These are phyloP conservation scores for Urocolius indicus DNA, from an alignment of 2,113 vertebrate species.

Conservation along the genomic window DNA sequence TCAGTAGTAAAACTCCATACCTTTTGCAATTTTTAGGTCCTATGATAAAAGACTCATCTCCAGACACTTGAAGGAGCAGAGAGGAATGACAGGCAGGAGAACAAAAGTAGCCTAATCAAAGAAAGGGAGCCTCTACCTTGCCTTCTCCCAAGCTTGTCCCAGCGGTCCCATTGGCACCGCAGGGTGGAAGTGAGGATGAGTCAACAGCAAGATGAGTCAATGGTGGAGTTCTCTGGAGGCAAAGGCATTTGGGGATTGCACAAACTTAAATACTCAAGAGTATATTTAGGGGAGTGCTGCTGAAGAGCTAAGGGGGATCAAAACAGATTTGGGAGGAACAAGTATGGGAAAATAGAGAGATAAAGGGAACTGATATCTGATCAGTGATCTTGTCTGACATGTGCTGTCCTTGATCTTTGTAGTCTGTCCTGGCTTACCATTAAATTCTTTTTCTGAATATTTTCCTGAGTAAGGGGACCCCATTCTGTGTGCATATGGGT, in stretches of 20 bases:
- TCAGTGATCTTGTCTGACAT: not conserved
- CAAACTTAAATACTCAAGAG: not conserved
- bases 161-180: not conserved
- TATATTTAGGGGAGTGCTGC: not conserved
- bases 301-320: not conserved
- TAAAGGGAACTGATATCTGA: not conserved
- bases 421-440: not conserved
- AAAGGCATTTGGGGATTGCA: not conserved
- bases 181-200: not conserved
- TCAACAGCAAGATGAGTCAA: not conserved
- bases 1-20: not conserved
- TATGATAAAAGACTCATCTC: not conserved
- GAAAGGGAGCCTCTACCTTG: not conserved
- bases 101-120: not conserved
- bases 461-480: not conserved
- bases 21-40: not conserved
- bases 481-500: rapidly evolving
- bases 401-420: not conserved
- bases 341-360: not conserved
- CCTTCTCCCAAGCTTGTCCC: not conserved
- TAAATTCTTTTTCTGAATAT: not conserved
- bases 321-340: not conserved
- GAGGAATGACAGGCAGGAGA: not conserved
- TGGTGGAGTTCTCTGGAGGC: not conserved
- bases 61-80: not conserved